Evolutionary conservation across 2,888 invertebrate species (phyloP), one percentile per base, ranked within the genome.

Genomic region (Eristalinus aeneus): DNA sequence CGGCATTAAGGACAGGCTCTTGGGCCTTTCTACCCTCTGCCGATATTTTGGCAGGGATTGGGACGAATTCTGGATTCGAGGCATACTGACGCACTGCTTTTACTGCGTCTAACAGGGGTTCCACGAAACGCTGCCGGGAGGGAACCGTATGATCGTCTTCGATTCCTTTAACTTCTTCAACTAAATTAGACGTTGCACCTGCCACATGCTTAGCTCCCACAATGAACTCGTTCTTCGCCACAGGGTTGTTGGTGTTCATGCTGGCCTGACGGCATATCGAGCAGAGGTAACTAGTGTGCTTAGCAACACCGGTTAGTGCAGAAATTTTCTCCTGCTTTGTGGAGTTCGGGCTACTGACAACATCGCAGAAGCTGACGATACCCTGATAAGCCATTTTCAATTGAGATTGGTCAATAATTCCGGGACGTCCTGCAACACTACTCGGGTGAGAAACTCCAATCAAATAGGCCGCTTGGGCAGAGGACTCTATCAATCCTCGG

Each of bases 141-240:
- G 94, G 94, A 88, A 96, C 96, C 12, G 95, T 96, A 89, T 97
- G 98, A 90, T 97, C 96, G 34, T 95, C 94, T 92, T 99, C 98
- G 36, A 96, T 92, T 0, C 95, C 96, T 93, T 99, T 99, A 90
- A 99, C 98, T 92, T 98, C 97, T 92, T 97, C 97, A 22, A 99
- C 99, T 22, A 99, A 94, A 88, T 96, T 95, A 0, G 98, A 97
- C 0, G 99, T 99, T 20, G 97, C 97, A 92, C 97, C 97, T 67
- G 99, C 99, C 1, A 99, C 98, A 90, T 99, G 98, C 92, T 98
- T 98, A 73, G 99, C 99, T 88, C 98, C 97, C 91, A 99, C 98
- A 73, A 99, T 98, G 92, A 99, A 99, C 92, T 98, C 98, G 36
- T 98, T 93, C 93, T 99, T 99, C 75, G 98, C 98, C 3, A 97